phyloP scores from a whole-genome alignment of 2,888 invertebrate species.

The Philaethria dido region DNA sequence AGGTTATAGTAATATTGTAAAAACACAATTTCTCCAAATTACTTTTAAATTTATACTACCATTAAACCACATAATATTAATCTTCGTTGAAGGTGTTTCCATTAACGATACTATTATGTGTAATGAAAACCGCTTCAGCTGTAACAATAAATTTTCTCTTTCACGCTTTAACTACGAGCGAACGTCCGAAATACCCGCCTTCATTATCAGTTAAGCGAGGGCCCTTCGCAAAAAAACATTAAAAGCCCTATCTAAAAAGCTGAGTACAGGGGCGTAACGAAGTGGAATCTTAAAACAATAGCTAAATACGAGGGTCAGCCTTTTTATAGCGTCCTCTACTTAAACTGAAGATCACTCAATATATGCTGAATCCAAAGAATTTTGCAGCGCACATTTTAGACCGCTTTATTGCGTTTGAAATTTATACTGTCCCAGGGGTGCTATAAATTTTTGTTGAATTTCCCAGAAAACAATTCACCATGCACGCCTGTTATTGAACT shows the following conservation, averaged over 20 bases:
- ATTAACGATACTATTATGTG: constrained; percentile 68
- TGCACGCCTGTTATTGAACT: constrained; percentile 42
- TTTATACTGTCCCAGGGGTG: constrained; percentile 69
- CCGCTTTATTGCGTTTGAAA: constrained; percentile 71
- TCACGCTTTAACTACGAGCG: constrained; percentile 65
- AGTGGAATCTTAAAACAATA: constrained; percentile 83
- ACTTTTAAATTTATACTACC: not conserved
- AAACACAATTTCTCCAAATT: not conserved
- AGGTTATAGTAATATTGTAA: not conserved
- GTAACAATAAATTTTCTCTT: constrained; percentile 76
- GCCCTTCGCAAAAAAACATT: constrained; percentile 69
- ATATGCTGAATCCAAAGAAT: constrained; percentile 78
- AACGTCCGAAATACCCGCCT: constrained; percentile 58
- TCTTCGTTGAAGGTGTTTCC: constrained; percentile 65
- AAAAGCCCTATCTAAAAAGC: constrained; percentile 71
- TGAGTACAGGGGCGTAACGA: constrained; percentile 79
- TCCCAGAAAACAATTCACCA: constrained; percentile 57
- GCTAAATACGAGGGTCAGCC: constrained; percentile 76
- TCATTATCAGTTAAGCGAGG: constrained; percentile 82
- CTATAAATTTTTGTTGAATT: constrained; percentile 65
- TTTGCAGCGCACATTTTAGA: constrained; percentile 68
- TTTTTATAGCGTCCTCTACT: constrained; percentile 68
- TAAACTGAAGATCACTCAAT: constrained; percentile 75
- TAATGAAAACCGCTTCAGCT: constrained; percentile 68
- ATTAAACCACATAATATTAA: not conserved